phyloP scores from a whole-genome alignment of 2,888 invertebrate genomes.

The Unio delphinus region DNA sequence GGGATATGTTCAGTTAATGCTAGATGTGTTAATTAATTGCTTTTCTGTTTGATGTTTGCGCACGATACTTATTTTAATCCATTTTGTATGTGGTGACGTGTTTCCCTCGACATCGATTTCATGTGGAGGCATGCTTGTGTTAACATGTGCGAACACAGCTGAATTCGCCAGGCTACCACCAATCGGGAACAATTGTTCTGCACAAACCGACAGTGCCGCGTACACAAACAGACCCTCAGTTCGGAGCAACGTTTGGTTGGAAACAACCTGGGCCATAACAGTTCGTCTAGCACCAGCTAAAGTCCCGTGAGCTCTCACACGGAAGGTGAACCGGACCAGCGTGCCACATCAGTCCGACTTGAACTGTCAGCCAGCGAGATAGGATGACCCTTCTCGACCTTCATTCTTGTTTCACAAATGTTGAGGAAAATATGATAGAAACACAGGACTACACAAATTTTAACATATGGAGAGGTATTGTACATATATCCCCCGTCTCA shows the following conservation, averaged over 20 bases:
- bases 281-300: conserved; percentile 4
- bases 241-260: conserved; percentile 40
- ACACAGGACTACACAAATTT: conserved; percentile 51
- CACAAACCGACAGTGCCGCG: conserved; percentile 30
- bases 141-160: conserved; percentile 56
- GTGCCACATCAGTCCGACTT: conserved; percentile 29
- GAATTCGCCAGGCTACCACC: conserved; percentile 36
- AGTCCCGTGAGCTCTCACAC: conserved; percentile 8
- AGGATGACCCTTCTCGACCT: conserved; percentile 62
- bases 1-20: conserved; percentile 24
- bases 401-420: conserved; percentile 53
- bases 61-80: conserved; percentile 23
- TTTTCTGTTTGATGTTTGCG: conserved; percentile 15
- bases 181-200: conserved; percentile 45
- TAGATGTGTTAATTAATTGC: conserved; percentile 16
- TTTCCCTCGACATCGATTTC: conserved; percentile 52
- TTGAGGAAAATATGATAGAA: conserved; percentile 53
- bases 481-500: conserved; percentile 8
- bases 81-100: conserved; percentile 33
- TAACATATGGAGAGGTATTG: conserved; percentile 59
- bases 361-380: conserved; percentile 41
- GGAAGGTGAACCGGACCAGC: conserved; percentile 18
- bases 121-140: conserved; percentile 62
- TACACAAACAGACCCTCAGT: conserved; percentile 42
- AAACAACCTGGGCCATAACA: conserved; percentile 33